Base-by-base conservation (phyloP, 2,113 vertebrate genomes). In the Nothoprocta perdicaria region DNA sequence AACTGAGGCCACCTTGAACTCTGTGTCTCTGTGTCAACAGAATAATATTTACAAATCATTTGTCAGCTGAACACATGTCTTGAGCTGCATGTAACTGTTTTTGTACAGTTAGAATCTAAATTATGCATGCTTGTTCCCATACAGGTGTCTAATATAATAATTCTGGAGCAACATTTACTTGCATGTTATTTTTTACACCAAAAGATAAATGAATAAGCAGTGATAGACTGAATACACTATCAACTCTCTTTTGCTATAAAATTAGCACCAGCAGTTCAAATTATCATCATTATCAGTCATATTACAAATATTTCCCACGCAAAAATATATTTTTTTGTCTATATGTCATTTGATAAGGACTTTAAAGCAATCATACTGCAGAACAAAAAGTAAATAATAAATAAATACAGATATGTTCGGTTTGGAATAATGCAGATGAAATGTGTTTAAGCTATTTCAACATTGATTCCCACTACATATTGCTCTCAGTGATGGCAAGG, bases 31-130 rank as follows among this genome's bases (percentile, higher is more conserved):
- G 53, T 13, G 3, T 94, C 90, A 95, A 84, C 91, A 97, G 86
- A 89, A 93, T 89, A 96, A 93, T 95, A 92, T 96, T 97, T 92
- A 94, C 93, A 93, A 94, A 73, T 96, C 40, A 8, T 94, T 93
- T 96, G 88, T 97, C 96, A 91, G 60, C 81, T 17, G 45, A 92
- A 43, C 13, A 58, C 81, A 24, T 74, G 91, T 94, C 69, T 27
- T 95, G 69, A 40, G 83, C 79, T 83, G 71, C 78, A 88, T 93
- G 83, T 81, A 90, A 57, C 72, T 90, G 74, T 86, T 80, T 85
- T 72, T 62, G 41, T 73, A 40, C 50, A 86, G 69, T 31, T 38
- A 67, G 76, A 85, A 71, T 69, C 90, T 95, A 67, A 86, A 65
- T 74, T 89, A 75, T 86, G 53, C 23, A 9, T 67, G 71, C 29